phyloP scores from a whole-genome alignment of 2,113 vertebrate genomes.

The Copsychus sechellarum region DNA sequence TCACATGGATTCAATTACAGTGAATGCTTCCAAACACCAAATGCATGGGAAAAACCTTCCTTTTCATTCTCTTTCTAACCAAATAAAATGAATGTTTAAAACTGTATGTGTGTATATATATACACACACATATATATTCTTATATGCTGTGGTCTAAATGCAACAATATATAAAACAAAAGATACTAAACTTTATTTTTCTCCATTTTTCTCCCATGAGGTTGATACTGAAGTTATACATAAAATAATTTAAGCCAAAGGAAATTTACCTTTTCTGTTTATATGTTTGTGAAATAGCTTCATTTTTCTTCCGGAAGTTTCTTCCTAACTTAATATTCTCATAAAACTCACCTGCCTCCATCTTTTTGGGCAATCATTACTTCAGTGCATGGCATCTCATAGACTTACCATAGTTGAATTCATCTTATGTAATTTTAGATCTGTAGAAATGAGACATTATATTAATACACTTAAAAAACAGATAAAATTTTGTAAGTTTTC shows the following conservation, averaged over 20 bases:
- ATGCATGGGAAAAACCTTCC: background rate
- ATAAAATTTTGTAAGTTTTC: background rate
- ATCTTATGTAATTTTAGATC: background rate
- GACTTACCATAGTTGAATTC: background rate
- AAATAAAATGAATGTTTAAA: constrained; percentile 19
- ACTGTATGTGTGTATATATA: background rate
- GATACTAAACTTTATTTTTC: background rate
- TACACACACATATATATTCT: background rate
- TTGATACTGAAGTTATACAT: background rate
- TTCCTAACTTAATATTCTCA: background rate
- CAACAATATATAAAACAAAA: background rate
- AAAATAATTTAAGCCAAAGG: background rate
- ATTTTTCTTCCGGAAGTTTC: background rate
- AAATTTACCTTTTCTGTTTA: background rate
- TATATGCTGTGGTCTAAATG: background rate
- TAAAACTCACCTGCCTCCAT: background rate
- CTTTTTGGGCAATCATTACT: background rate
- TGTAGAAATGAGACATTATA: background rate
- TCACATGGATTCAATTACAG: constrained; percentile 38
- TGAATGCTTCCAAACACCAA: constrained; percentile 36
- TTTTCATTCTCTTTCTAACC: constrained; percentile 7
- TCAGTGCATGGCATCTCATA: background rate
- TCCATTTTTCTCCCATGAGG: background rate
- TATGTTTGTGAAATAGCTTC: background rate
- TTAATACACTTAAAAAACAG: background rate